These are phyloP conservation scores for Arion vulgaris DNA, from an alignment of 1,140 invertebrate genomes.

Conservation along the genomic window DNA sequence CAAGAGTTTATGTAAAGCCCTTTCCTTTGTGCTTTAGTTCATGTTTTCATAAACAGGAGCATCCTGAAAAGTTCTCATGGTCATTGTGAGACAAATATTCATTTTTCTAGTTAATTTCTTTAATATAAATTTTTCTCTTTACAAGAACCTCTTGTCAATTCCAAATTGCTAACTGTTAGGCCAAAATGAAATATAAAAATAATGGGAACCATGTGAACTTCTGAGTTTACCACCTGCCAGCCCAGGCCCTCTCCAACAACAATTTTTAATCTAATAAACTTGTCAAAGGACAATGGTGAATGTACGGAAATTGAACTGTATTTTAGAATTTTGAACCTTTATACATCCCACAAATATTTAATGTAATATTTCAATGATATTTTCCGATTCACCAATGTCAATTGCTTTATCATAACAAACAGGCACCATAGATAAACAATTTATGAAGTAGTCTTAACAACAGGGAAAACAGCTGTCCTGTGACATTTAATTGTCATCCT, in stretches of 20 bases:
- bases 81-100: neutral
- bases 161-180: conserved; percentile 32
- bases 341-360: too few species aligned
- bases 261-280: neutral
- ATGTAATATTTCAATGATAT: too few species aligned
- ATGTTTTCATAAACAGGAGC: conserved; percentile 2
- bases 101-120: neutral
- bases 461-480: too few species aligned
- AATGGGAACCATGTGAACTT: conserved; percentile 46
- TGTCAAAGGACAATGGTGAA: neutral
- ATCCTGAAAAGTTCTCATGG: conserved; percentile 43
- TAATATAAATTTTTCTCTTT: neutral
- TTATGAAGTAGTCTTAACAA: neutral
- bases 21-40: conserved; percentile 22
- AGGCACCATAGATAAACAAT: neutral
- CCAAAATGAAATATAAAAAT: conserved; percentile 26
- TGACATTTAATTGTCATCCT: too few species aligned
- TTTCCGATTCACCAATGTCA: neutral
- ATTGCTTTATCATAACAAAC: neutral
- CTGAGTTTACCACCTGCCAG: conserved; percentile 51
- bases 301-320: neutral
- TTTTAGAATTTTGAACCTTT: neutral
- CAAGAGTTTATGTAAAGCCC: conserved; percentile 21
- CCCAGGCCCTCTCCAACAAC: conserved; percentile 54
- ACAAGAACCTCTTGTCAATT: conserved; percentile 34